A percentile compares a stretch with the other conserved stretches of the same genome.
Conservation (phyloP, 2,113 vertebrate species). For the Gallinago media region DNA sequence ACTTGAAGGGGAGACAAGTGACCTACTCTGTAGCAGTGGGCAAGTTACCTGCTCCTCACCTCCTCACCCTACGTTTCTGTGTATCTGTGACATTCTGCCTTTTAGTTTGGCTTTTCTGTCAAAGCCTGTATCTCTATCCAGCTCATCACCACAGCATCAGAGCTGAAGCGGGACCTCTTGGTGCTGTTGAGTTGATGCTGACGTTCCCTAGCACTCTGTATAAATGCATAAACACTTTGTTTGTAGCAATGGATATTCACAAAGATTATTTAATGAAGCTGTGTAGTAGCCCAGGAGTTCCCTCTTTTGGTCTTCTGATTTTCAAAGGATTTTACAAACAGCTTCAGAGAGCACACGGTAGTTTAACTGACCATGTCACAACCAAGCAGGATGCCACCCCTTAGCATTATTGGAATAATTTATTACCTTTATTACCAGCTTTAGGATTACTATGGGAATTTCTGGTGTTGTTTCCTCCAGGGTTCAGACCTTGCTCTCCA, state of each 20-base stretch:
- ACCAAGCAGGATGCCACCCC: neutral
- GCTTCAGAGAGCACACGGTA: neutral
- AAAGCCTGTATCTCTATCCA: neutral
- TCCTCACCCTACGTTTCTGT: no score
- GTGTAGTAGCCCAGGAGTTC: neutral
- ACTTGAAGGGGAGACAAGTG: neutral
- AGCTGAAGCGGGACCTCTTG: neutral
- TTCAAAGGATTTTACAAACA: neutral
- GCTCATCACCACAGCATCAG: neutral
- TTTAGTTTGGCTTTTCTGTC: neutral
- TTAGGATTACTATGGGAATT: neutral
- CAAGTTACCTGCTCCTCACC: accelerated
- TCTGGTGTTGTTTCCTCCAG: neutral
- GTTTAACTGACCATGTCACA: neutral
- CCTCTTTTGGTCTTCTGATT: neutral
- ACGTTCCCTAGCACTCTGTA: neutral
- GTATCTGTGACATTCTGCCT: neutral
- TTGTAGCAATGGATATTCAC: neutral
- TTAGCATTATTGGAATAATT: neutral
- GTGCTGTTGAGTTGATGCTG: neutral
- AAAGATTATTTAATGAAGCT: neutral
- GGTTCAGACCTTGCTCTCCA: neutral
- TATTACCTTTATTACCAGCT: neutral
- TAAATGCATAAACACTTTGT: neutral
- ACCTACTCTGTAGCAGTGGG: neutral